These are phyloP conservation scores for Musca vetustissima DNA, from an alignment of 1,140 invertebrate genomes.

Conservation along the genomic window DNA sequence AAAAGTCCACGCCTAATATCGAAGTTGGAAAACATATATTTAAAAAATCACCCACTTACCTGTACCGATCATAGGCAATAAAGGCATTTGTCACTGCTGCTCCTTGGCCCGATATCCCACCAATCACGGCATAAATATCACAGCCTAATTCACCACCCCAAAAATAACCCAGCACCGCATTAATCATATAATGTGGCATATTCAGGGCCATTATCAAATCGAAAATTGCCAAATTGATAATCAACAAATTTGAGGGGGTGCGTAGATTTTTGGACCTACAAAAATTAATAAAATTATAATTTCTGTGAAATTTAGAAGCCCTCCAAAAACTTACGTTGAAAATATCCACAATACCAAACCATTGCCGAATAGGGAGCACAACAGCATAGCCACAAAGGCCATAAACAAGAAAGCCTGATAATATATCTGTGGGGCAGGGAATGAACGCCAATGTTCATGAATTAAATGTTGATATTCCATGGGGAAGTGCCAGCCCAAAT, in stretches of 20 bases:
- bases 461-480: conserved; percentile 68
- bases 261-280: conserved; percentile 70
- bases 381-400: conserved; percentile 70
- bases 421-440: conserved; percentile 68
- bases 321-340: conserved; percentile 64
- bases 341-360: conserved; percentile 82
- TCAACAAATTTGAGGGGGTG: conserved; percentile 78
- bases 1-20: too few species aligned
- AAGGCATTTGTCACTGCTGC: conserved; percentile 74
- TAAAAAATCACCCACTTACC: background rate
- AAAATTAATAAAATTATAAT: conserved; percentile 19
- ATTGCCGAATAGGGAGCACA: conserved; percentile 72
- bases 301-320: too few species aligned
- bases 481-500: conserved; percentile 71
- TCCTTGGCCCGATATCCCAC: conserved; percentile 70
- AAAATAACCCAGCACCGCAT: conserved; percentile 62
- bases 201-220: conserved; percentile 76
- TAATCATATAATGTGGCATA: conserved; percentile 71
- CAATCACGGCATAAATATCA: conserved; percentile 68
- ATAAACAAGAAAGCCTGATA: conserved; percentile 75
- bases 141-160: conserved; percentile 71
- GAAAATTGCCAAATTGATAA: conserved; percentile 76
- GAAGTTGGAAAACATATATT: too few species aligned
- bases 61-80: conserved; percentile 75
- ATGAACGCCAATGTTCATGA: conserved; percentile 72